A percentile compares a stretch with the other conserved stretches of the same genome.
Conservation (phyloP, 2,113 vertebrate genomes). For the Scytalopus superciliaris region DNA sequence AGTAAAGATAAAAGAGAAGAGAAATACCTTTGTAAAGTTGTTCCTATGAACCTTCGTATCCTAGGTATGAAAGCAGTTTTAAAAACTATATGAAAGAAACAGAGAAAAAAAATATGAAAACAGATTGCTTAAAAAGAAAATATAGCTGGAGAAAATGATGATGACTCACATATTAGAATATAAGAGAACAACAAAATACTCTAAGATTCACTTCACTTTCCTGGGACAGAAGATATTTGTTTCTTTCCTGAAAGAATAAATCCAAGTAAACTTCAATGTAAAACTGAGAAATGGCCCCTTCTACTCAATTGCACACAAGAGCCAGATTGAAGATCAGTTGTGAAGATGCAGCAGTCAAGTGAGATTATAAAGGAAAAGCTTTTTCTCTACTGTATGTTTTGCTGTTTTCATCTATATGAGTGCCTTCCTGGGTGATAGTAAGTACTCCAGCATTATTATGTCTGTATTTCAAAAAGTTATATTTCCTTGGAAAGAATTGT, state of each 20-base stretch:
- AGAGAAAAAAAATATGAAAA: neutral
- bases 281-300: neutral
- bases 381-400: neutral
- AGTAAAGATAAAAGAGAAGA: neutral
- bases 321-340: neutral
- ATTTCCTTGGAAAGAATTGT: neutral
- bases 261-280: neutral
- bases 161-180: neutral
- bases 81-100: neutral
- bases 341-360: neutral
- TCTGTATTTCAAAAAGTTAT: neutral
- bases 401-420: neutral
- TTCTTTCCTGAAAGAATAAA: neutral
- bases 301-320: neutral
- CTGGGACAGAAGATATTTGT: neutral
- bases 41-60: neutral
- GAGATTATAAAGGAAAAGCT: neutral
- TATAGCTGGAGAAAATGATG: neutral
- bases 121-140: neutral
- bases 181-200: neutral
- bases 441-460: neutral
- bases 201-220: neutral
- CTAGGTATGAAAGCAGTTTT: neutral
- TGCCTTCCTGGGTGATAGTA: neutral
- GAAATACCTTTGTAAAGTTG: neutral